A percentile compares a stretch with the other conserved stretches of the same genome.
These are phyloP conservation scores for Sphaerodactylus townsendi DNA, from an alignment of 2,113 vertebrate species.

Conservation along the genomic window DNA sequence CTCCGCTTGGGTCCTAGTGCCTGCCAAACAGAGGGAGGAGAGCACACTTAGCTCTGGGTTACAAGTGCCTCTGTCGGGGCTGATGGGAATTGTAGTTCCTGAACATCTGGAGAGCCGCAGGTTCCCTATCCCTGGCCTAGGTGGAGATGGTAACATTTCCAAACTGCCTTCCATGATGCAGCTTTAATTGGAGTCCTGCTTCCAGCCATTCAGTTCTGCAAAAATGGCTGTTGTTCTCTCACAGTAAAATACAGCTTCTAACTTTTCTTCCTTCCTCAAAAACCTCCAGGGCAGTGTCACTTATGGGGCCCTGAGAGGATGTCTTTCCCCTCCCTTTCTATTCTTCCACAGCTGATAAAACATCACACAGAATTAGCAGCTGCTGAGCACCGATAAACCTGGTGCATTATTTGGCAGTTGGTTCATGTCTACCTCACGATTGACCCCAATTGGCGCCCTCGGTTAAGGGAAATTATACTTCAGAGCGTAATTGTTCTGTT, in stretches of 20 bases:
- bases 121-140: too few relatives aligned
- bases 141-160: neutral
- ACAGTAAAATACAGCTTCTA: conserved; percentile 19
- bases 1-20: too few relatives aligned
- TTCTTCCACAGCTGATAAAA: conserved; percentile 62
- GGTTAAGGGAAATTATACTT: conserved; percentile 48
- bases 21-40: too few relatives aligned
- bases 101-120: too few relatives aligned
- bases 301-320: neutral
- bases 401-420: conserved; percentile 37
- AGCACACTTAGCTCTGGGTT: too few relatives aligned
- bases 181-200: conserved; percentile 27
- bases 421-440: conserved; percentile 18
- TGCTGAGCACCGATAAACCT: conserved; percentile 57
- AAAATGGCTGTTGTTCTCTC: neutral
- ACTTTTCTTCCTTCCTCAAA: neutral
- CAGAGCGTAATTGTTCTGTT: conserved; percentile 43
- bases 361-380: conserved; percentile 58
- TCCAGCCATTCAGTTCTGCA: neutral
- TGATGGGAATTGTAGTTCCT: too few relatives aligned
- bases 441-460: conserved; percentile 46
- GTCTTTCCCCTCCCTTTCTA: conserved; percentile 41
- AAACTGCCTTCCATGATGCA: conserved; percentile 25
- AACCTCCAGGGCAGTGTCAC: conserved; percentile 12
- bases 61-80: too few relatives aligned